Evolutionary conservation across 1,140 invertebrate genomes (phyloP).

Genomic region (Drosophila prosaltans): DNA sequence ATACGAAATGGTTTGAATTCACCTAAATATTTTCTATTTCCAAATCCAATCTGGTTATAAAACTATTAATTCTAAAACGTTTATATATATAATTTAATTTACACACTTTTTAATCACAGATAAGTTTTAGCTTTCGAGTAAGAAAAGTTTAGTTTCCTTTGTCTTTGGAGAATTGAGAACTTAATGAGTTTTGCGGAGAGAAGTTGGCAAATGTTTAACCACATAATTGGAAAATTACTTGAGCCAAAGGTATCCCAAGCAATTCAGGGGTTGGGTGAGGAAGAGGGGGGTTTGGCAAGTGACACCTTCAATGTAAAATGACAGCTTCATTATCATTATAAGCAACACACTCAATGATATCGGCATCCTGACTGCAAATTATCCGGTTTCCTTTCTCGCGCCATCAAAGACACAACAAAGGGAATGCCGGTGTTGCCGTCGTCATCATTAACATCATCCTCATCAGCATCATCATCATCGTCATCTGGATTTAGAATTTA

Average conservation of each 20-base stretch:
- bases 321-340: slow-evolving; percentile 4
- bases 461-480: neutral
- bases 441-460: neutral
- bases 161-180: neutral
- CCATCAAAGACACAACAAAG: slow-evolving; percentile 33
- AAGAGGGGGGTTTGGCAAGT: neutral
- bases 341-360: slow-evolving; percentile 17
- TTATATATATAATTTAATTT: too few species aligned
- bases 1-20: too few species aligned
- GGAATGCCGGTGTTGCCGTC: slow-evolving; percentile 12
- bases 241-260: neutral
- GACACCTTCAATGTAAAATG: slow-evolving; percentile 5
- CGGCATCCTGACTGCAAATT: slow-evolving; percentile 33
- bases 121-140: too few species aligned
- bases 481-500: slow-evolving; percentile 7
- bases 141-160: too few species aligned
- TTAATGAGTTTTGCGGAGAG: neutral
- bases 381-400: slow-evolving; percentile 35
- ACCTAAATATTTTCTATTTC: too few species aligned
- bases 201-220: neutral
- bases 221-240: slow-evolving; percentile 45
- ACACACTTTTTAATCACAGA: too few species aligned
- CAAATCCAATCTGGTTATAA: too few species aligned
- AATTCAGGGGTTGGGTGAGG: neutral
- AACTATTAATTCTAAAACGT: too few species aligned